Conservation (phyloP, 2,888 invertebrate genomes). For the Drosophila paramelanica region DNA sequence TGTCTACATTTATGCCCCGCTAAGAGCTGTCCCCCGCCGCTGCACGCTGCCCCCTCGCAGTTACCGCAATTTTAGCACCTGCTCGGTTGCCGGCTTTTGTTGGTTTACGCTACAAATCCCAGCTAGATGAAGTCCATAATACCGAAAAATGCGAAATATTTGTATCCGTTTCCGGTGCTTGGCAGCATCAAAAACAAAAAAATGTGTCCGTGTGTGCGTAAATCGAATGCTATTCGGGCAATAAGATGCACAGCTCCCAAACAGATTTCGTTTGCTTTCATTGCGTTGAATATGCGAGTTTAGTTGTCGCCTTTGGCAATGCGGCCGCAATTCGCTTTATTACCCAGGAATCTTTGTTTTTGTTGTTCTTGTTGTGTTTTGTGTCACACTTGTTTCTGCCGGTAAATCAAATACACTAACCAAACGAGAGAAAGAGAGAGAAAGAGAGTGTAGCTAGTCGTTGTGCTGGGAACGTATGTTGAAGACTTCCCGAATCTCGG, state of each 20-base stretch:
- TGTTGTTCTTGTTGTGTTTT: not conserved
- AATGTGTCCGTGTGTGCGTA: constrained; percentile 1
- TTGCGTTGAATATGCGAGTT: constrained; percentile 32
- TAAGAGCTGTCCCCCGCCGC: not conserved
- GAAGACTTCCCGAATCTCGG: constrained; percentile 62
- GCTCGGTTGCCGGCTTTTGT: constrained; percentile 45
- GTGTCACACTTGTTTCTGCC: not conserved
- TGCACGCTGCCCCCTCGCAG: not conserved
- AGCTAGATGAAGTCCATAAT: constrained; percentile 62
- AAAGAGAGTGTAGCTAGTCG: not conserved
- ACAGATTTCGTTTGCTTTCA: constrained; percentile 46
- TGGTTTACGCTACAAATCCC: constrained; percentile 58
- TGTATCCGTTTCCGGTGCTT: constrained; percentile 58
- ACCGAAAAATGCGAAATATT: constrained; percentile 65
- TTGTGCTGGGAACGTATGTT: constrained; percentile 34
- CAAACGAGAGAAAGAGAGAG: too few relatives aligned
- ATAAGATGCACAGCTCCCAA: constrained; percentile 42
- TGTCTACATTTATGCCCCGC: constrained; percentile 53
- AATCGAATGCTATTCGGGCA: constrained; percentile 34
- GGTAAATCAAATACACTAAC: constrained; percentile 12
- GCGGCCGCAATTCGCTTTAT: constrained; percentile 10
- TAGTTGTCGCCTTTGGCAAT: constrained; percentile 6
- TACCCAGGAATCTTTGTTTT: constrained; percentile 3
- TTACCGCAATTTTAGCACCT: constrained; percentile 18
- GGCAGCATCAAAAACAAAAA: constrained; percentile 33